Base-by-base conservation (phyloP, 2,888 invertebrate species). In the Griposia aprilina region DNA sequence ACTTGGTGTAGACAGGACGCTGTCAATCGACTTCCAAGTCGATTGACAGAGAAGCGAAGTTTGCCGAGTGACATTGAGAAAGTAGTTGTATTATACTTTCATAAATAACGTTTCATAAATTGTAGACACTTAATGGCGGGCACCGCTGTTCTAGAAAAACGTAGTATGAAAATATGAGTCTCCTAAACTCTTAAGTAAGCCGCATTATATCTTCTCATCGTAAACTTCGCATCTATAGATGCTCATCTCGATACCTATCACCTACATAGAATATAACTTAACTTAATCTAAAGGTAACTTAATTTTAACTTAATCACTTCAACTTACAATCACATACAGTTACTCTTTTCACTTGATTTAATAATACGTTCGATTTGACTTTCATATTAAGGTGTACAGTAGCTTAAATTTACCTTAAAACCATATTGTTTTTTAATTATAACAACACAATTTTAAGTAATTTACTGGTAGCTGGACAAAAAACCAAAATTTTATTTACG, bases 201-300 rank as follows among this genome's bases (percentile, higher is more conserved):
- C 23, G 20, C 10, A 26, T 11, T 36, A 30, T 17, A 0, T 36
- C 11, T 17, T 41, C 4, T 41, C 15, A 41, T 55, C 26, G 0
- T 36, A 5, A 66, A 45, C 17, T 6, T 11, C 20, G 59, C 82
- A 82, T 68, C 57, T 80, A 57, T 57, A 77, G 80, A 80, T 45
- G 83, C 67, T 7, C 17, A 6, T 45, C 20, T 30, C 10, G 26
- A 30, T 50, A 66, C 20, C 59, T 74, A 67, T 52, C 15, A 26
- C 36, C 15, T 63, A 80, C 0, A 60, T 67, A 41, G 59, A 20
- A 1, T 65, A 67, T 71, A 81, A 72, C 74, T 74, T 82, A 86
- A 63, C 74, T 78, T 57, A 78, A 0, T 10, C 36, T 86, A 85
- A 80, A 84, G 89, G 89, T 89, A 90, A 90, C 89, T 83, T 86